Base-by-base conservation (phyloP, 2,888 invertebrate genomes). In the Epirrhoe alternata region DNA sequence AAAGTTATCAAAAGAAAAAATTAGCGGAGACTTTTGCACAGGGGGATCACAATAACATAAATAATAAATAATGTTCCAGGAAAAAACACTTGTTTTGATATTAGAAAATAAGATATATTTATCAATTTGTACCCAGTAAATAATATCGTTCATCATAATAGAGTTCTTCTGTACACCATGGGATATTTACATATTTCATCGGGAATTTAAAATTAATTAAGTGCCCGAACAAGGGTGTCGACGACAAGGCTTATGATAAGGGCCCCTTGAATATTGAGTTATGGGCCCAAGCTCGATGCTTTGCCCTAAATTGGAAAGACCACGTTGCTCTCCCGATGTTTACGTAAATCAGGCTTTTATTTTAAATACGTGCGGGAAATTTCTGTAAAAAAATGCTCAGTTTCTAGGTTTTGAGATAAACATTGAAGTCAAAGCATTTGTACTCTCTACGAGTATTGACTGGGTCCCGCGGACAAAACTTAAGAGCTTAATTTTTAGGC, bases 181-280 rank as follows among this genome's bases (percentile, higher is more conserved):
- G 56, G 49, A 45, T 68, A 68, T 64, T 68, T 68, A 68, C 68
- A 54, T 68, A 68, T 57, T 68, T 68, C 57, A 68, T 64, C 57
- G 45, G 57, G 64, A 68, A 64, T 68, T 64, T 64, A 58, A 68
- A 68, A 68, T 68, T 68, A 68, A 68, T 68, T 68, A 68, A 67
- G 67, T 68, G 55, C 64, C 60, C 10, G 52, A 58, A 68, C 68
- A 64, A 64, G 68, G 68, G 68, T 61, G 68, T 58, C 58, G 64
- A 64, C 68, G 68, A 68, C 64, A 61, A 64, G 67, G 67, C 63
- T 68, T 68, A 64, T 67, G 67, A 64, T 64, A 64, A 64, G 61
- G 68, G 64, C 50, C 64, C 42, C 61, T 53, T 64, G 64, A 63
- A 61, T 68, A 68, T 68, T 68, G 68, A 68, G 64, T 61, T 64